Conservation (phyloP, 2,888 invertebrate genomes). For the Lordiphosa fenestrarum region DNA sequence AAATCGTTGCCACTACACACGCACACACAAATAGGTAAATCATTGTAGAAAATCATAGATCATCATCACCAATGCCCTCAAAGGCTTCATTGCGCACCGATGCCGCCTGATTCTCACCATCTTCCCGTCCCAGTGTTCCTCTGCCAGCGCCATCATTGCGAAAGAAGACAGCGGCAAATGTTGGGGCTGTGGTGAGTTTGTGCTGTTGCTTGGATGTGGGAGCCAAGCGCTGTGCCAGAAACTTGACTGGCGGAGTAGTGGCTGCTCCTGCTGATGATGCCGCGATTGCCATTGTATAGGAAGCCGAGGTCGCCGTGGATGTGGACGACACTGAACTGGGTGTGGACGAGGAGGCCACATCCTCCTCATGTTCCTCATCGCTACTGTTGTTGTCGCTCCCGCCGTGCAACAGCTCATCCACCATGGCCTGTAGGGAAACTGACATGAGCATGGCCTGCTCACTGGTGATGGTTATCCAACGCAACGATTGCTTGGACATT, state of each 20-base stretch:
- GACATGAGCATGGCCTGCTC: slow-evolving; percentile 97
- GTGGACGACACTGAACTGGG: slow-evolving; percentile 55
- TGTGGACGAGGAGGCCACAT: slow-evolving; percentile 57
- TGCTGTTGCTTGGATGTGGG: slow-evolving; percentile 79
- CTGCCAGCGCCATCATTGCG: slow-evolving; percentile 83
- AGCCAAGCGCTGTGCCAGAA: slow-evolving; percentile 85
- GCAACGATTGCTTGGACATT: slow-evolving; percentile 92
- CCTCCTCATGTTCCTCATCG: slow-evolving; percentile 58
- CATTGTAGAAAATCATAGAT: slow-evolving; percentile 83
- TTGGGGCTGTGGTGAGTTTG: slow-evolving; percentile 83
- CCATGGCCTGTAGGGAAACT: slow-evolving; percentile 96
- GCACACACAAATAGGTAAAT: slow-evolving; percentile 1
- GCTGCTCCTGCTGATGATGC: slow-evolving; percentile 33
- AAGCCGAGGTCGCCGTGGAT: slow-evolving; percentile 37
- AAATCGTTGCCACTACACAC: neutral
- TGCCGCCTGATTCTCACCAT: slow-evolving; percentile 8
- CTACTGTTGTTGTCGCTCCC: slow-evolving; percentile 28
- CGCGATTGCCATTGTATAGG: slow-evolving; percentile 33
- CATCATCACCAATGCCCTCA: slow-evolving; percentile 97
- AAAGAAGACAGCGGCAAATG: slow-evolving; percentile 84
- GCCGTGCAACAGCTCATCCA: slow-evolving; percentile 88
- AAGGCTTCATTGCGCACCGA: slow-evolving; percentile 95
- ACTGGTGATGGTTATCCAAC: slow-evolving; percentile 96
- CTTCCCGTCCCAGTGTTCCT: neutral
- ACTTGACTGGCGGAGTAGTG: slow-evolving; percentile 71